These are phyloP conservation scores for Orgyia antiqua DNA, from an alignment of 2,888 invertebrate genomes.

Conservation along the genomic window DNA sequence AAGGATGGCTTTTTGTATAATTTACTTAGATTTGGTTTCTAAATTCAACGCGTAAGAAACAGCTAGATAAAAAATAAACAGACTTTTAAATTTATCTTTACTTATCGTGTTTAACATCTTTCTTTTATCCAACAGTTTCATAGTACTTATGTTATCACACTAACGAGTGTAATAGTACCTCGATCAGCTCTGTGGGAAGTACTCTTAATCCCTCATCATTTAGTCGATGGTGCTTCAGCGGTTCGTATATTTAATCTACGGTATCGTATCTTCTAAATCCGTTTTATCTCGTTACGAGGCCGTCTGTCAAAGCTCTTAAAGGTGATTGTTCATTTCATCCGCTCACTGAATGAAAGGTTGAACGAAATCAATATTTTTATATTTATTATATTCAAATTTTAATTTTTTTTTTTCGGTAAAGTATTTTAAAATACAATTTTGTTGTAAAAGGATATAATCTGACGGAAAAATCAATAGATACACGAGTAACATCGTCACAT, in stretches of 20 bases:
- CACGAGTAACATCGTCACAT: no score
- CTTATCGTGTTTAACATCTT: no score
- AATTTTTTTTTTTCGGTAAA: no score
- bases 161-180: constrained; percentile 11
- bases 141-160: constrained; percentile 5
- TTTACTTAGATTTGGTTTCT: no score
- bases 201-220: constrained; percentile 17
- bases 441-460: no score
- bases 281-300: constrained; percentile 12
- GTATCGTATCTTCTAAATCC: constrained; percentile 12
- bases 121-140: constrained; percentile 5
- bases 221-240: constrained; percentile 4
- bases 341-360: not conserved
- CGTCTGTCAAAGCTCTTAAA: constrained; percentile 11
- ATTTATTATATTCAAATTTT: no score
- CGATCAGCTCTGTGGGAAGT: constrained; percentile 13
- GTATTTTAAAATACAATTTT: no score
- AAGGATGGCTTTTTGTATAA: no score
- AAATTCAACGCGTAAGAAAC: no score
- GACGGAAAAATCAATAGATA: no score
- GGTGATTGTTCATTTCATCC: constrained; percentile 1
- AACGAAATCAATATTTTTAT: not conserved
- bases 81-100: no score
- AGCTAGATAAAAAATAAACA: no score
- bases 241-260: constrained; percentile 13